phyloP scores from a whole-genome alignment of 2,888 invertebrate genomes.

The Cacoxenus indagator region DNA sequence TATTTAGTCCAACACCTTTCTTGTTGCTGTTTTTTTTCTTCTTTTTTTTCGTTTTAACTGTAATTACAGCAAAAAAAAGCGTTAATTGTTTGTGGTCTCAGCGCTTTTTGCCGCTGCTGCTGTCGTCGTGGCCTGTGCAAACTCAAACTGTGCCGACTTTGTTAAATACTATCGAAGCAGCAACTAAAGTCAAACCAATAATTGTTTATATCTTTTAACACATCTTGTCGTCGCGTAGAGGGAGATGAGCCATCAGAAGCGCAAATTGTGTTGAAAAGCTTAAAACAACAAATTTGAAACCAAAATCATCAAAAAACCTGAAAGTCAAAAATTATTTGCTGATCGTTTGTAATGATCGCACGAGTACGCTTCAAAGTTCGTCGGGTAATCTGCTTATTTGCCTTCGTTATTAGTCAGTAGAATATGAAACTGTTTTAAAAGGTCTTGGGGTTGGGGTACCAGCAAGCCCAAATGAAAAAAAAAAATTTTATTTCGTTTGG shows the following conservation, averaged over 20 bases:
- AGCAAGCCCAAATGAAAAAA: too few relatives aligned
- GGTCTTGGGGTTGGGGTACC: too few relatives aligned
- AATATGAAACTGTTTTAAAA: too few relatives aligned
- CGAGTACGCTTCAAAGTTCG: too few relatives aligned
- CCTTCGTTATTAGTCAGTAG: too few relatives aligned
- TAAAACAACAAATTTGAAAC: too few relatives aligned
- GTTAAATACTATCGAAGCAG: neutral
- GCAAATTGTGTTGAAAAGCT: neutral
- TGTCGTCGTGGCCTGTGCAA: neutral
- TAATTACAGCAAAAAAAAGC: conserved; percentile 55
- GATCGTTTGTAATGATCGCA: too few relatives aligned
- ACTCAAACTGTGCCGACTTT: conserved; percentile 15
- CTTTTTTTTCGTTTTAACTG: conserved; percentile 51
- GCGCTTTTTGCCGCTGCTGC: neutral
- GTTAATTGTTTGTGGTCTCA: conserved; percentile 52
- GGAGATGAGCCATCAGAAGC: neutral
- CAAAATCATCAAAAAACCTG: too few relatives aligned
- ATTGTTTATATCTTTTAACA: neutral
- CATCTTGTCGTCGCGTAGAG: neutral
- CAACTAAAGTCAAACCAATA: neutral
- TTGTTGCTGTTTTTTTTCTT: conserved; percentile 2
- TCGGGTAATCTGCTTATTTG: too few relatives aligned
- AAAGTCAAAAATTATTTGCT: too few relatives aligned
- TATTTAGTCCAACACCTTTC: conserved; percentile 23
- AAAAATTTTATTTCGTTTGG: too few relatives aligned